phyloP scores from a whole-genome alignment of 2,888 invertebrate species.

The Drosophila macrospina region DNA sequence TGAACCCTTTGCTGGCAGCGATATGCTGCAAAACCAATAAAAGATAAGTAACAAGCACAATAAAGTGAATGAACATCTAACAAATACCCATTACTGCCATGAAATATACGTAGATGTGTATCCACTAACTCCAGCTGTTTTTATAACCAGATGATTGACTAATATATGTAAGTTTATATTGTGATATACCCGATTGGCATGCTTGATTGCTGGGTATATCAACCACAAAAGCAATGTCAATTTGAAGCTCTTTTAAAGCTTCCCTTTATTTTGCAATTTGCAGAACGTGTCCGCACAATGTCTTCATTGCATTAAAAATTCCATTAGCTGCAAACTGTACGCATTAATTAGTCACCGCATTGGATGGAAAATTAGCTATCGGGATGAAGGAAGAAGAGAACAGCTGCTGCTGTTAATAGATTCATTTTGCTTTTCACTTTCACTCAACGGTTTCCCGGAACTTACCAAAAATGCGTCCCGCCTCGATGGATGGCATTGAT shows the following conservation, averaged over 20 bases:
- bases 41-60: slow-evolving; percentile 7
- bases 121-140: background rate
- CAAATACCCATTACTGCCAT: slow-evolving; percentile 2
- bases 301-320: slow-evolving; percentile 77
- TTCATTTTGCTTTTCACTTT: slow-evolving; percentile 14
- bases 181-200: background rate
- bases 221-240: slow-evolving; percentile 11
- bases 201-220: slow-evolving; percentile 13
- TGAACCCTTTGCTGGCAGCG: slow-evolving; percentile 35
- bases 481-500: slow-evolving; percentile 73
- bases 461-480: slow-evolving; percentile 85
- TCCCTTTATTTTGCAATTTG: slow-evolving; percentile 50
- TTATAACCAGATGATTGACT: background rate
- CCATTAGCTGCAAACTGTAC: slow-evolving; percentile 72
- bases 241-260: slow-evolving; percentile 9
- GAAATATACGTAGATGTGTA: background rate
- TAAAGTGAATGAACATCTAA: background rate
- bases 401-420: slow-evolving; percentile 1
- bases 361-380: slow-evolving; percentile 46
- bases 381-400: slow-evolving; percentile 4
- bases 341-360: slow-evolving; percentile 68
- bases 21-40: slow-evolving; percentile 63
- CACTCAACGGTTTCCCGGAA: slow-evolving; percentile 32
- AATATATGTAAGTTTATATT: background rate
- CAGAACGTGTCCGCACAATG: slow-evolving; percentile 56